Base-by-base conservation (phyloP, 2,797 vertebrate genomes). In the Chloroceryle inda region DNA sequence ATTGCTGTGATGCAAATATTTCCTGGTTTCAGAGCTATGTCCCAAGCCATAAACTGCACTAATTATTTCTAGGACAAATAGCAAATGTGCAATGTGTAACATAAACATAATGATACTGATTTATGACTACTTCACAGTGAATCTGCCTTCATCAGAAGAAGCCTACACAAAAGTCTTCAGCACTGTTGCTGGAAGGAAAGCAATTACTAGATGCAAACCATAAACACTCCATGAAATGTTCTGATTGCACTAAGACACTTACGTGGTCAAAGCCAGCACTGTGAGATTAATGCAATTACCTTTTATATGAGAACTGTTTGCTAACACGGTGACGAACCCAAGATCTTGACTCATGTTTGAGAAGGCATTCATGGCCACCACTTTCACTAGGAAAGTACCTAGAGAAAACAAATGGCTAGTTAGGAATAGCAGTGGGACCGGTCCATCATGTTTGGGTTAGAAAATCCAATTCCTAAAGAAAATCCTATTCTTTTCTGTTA, bases 301-400 rank as follows among this genome's bases (percentile, higher is more conserved):
- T 94, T 95, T 62, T 69, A 74, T 35, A 38, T 66, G 89, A 91
- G 97, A 95, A 42, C 17, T 95, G 93, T 98, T 98, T 85, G 99
- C 98, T 73, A 97, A 86, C 68, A 98, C 93, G 4, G 98, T 98
- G 96, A 99, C 84, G 31, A 95, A 98, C 88, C 98, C 98, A 42
- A 98, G 97, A 16, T 99, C 98, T 88, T 98, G 64, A 47, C 98
- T 98, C 93, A 88, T 74, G 84, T 97, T 97, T 13, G 98, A 99
- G 90, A 99, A 97, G 75, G 92, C 88, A 26, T 99, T 99, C 87
- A 56, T 90, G 71, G 98, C 99, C 95, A 73, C 95, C 53, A 99
- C 97, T 10, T 97, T 98, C 89, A 99, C 97, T 88, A 89, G 94
- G 47, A 98, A 97, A 77, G 83, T 96, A 49, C 99, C 99, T 99